These are phyloP conservation scores for Porites cylindrica DNA, from an alignment of 92 coral and sea anemone species.

Conservation along the genomic window DNA sequence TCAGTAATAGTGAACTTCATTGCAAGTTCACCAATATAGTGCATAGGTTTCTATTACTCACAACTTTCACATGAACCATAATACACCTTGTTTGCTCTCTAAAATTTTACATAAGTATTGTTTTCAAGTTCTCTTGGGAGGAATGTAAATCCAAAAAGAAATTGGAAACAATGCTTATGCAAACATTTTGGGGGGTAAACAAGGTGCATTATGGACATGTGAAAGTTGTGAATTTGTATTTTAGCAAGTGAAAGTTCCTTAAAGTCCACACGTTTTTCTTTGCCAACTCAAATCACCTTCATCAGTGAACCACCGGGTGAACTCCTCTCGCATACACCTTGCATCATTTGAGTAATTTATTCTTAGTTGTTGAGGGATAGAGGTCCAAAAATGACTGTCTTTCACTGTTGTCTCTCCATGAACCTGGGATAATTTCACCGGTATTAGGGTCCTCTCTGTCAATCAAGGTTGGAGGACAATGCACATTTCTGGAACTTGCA, in stretches of 20 bases:
- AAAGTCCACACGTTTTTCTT: constrained; percentile 56
- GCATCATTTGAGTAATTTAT: constrained; percentile 18
- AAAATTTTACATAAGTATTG: too few species aligned
- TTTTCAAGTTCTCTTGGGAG: too few species aligned
- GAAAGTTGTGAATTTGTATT: too few species aligned
- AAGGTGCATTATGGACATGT: too few species aligned
- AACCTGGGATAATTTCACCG: constrained; percentile 62
- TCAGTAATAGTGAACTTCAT: too few species aligned
- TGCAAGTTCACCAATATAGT: too few species aligned
- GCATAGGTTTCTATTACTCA: too few species aligned
- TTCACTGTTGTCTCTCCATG: constrained; percentile 64
- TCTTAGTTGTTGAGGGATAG: neutral
- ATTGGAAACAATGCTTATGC: too few species aligned
- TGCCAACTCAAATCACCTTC: constrained; percentile 70
- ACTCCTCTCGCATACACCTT: constrained; percentile 55
- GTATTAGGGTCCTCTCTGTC: constrained; percentile 63
- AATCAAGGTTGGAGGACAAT: constrained; percentile 39
- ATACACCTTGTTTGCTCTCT: too few species aligned
- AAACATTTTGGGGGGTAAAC: too few species aligned
- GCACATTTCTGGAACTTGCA: constrained; percentile 28
- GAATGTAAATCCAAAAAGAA: too few species aligned
- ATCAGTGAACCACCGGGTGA: constrained; percentile 60
- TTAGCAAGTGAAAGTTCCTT: constrained; percentile 16
- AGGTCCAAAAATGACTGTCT: constrained; percentile 39
- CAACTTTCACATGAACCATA: too few species aligned